A percentile compares a stretch with the other conserved stretches of the same genome.
phyloP scores from a whole-genome alignment of 2,113 vertebrate genomes.

The Panthera leo region DNA sequence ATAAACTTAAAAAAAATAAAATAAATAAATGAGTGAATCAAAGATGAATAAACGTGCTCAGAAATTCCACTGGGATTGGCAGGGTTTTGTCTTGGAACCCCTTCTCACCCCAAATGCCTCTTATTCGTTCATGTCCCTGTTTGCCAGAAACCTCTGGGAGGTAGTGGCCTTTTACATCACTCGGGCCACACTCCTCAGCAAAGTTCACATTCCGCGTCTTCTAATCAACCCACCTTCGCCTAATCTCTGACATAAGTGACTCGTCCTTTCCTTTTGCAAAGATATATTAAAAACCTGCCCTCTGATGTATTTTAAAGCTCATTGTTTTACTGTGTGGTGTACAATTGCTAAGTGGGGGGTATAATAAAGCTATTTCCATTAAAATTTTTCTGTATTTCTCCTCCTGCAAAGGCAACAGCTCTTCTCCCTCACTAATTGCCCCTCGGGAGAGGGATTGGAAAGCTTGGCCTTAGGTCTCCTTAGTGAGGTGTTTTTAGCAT shows the following conservation, averaged over 20 bases:
- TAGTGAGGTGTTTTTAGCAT: neutral
- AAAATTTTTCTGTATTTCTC: neutral
- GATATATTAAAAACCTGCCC: neutral
- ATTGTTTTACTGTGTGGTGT: neutral
- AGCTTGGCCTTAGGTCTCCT: neutral
- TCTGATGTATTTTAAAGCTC: neutral
- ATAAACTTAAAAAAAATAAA: too few relatives aligned
- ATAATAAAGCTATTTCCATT: neutral
- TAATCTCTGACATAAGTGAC: neutral
- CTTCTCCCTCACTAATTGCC: neutral
- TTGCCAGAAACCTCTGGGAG: neutral
- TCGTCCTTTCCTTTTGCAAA: neutral
- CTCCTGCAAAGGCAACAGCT: neutral
- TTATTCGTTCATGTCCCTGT: neutral
- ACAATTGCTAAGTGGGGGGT: neutral
- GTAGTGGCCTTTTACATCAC: too few relatives aligned
- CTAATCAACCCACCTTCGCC: neutral
- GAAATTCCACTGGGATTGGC: neutral
- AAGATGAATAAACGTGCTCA: neutral
- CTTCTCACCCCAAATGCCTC: neutral
- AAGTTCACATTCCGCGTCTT: neutral
- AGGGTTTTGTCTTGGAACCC: neutral
- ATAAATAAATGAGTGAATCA: neutral
- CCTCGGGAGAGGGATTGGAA: neutral
- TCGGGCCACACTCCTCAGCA: neutral